phyloP scores from a whole-genome alignment of 2,113 vertebrate species.

The Orcinus orca region DNA sequence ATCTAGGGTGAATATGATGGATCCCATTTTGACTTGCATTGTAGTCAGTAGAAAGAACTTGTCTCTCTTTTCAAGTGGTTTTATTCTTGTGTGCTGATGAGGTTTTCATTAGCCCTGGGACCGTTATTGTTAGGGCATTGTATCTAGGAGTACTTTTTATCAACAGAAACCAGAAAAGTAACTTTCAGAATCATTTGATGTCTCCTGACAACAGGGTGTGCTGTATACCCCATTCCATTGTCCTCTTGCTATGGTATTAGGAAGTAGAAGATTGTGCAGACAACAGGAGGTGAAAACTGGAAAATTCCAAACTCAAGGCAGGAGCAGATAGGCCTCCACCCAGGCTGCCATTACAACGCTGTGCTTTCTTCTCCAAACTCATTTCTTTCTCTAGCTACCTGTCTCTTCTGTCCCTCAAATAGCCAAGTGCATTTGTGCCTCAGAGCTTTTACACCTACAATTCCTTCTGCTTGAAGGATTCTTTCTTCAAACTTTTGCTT shows the following conservation, averaged over 20 bases:
- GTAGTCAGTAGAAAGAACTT: not conserved
- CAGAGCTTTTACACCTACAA: not conserved
- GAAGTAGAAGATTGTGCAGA: not conserved
- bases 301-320: not conserved
- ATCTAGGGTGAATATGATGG: constrained; percentile 5
- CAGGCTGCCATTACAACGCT: not conserved
- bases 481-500: not conserved
- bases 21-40: constrained; percentile 33
- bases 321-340: not conserved
- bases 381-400: not conserved
- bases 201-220: not conserved
- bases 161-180: not conserved
- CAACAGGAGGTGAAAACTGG: not conserved
- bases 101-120: not conserved
- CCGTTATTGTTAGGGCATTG: not conserved
- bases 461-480: not conserved
- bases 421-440: not conserved
- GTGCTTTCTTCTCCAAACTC: not conserved
- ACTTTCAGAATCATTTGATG: not conserved
- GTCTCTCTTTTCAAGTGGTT: not conserved
- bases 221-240: not conserved
- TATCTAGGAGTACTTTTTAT: not conserved
- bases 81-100: constrained; percentile 18
- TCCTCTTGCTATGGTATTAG: not conserved
- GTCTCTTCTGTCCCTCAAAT: not conserved